phyloP scores from a whole-genome alignment of 1,140 invertebrate genomes.

The Neotoxoptera formosana region DNA sequence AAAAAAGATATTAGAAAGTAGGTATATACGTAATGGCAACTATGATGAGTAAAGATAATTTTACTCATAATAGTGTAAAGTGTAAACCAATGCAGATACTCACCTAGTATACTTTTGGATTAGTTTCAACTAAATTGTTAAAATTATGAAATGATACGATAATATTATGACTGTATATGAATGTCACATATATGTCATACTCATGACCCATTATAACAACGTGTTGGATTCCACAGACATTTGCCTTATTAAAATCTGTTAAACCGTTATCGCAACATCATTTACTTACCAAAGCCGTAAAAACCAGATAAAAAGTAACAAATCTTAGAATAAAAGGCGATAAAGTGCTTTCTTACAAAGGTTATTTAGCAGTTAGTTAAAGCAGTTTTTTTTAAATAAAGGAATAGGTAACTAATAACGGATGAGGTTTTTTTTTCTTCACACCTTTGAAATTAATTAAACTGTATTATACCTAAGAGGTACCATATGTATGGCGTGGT shows the following conservation, averaged over 20 bases:
- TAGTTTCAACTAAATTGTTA: too few species aligned
- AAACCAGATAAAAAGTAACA: not conserved
- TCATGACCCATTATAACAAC: not conserved
- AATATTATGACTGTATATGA: too few species aligned
- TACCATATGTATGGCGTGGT: too few species aligned
- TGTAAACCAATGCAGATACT: not conserved
- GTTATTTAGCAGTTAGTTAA: not conserved
- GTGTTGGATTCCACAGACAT: not conserved
- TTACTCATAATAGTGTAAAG: not conserved
- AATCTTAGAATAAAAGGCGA: not conserved
- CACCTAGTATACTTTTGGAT: too few species aligned
- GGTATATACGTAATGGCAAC: not conserved
- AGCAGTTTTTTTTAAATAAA: not conserved
- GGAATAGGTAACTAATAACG: not conserved
- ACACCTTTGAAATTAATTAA: not conserved
- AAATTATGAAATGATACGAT: too few species aligned
- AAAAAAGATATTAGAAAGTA: too few species aligned
- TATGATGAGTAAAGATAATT: not conserved
- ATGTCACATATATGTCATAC: not conserved
- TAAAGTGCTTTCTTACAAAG: too few species aligned
- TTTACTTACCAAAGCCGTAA: too few species aligned
- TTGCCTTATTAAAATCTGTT: not conserved
- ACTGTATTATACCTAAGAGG: not conserved
- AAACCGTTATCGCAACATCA: not conserved
- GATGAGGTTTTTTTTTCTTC: not conserved